A percentile compares a stretch with the other conserved stretches of the same genome.
Evolutionary conservation across 2,797 vertebrate genomes (phyloP).

Genomic region (Octomys mimax): DNA sequence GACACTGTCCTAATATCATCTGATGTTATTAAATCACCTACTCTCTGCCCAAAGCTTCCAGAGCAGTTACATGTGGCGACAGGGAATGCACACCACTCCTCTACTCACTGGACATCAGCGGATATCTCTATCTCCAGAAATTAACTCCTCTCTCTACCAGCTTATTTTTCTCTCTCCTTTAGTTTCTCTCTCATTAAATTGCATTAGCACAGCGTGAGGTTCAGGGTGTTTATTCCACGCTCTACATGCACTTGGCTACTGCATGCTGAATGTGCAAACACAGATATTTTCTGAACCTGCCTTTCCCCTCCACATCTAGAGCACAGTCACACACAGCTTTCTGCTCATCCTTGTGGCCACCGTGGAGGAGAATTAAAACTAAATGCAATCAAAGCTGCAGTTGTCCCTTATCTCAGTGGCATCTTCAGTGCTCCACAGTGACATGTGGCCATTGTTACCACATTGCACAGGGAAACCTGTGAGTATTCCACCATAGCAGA

Average conservation of each 20-base stretch:
- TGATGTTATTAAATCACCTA: not conserved
- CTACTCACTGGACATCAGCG: not conserved
- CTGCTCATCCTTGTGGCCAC: not conserved
- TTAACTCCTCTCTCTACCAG: too few relatives aligned
- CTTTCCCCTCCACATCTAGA: not conserved
- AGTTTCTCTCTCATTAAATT: not conserved
- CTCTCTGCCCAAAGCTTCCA: not conserved
- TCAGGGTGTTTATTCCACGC: not conserved
- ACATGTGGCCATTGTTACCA: not conserved
- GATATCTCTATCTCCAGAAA: not conserved
- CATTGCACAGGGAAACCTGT: not conserved
- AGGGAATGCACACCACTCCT: too few relatives aligned
- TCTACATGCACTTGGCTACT: not conserved
- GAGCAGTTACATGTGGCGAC: not conserved
- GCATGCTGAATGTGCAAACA: not conserved
- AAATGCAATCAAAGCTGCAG: conserved; percentile 22
- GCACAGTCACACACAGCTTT: not conserved
- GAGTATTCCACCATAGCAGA: not conserved
- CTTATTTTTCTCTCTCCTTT: not conserved
- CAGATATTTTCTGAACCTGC: not conserved
- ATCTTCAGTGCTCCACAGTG: not conserved
- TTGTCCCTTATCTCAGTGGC: not conserved
- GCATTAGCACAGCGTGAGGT: too few relatives aligned
- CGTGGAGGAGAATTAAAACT: not conserved
- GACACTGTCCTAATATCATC: not conserved